phyloP scores from a whole-genome alignment of 2,797 vertebrate species.

The Sebastes taczanowskii region DNA sequence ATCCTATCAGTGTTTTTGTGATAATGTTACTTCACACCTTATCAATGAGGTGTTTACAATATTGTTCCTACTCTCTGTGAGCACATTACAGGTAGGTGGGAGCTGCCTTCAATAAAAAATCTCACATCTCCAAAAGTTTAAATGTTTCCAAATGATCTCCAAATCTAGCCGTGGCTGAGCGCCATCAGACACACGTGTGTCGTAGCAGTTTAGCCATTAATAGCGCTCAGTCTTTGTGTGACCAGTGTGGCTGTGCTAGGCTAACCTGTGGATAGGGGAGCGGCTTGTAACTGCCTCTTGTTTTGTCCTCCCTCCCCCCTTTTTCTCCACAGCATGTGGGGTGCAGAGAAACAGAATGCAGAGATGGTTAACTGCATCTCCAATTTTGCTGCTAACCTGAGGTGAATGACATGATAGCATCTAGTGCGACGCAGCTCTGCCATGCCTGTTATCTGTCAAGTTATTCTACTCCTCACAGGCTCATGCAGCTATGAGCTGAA shows the following conservation, averaged over 20 bases:
- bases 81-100: not conserved
- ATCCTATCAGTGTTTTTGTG: not conserved
- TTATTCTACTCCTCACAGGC: constrained; percentile 6
- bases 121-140: not conserved
- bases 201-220: not conserved
- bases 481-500: not conserved
- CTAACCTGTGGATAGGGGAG: constrained; percentile 42
- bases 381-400: constrained; percentile 84
- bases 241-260: constrained; percentile 11
- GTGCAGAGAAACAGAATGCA: constrained; percentile 83
- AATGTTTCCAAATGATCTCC: not conserved
- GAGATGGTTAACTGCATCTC: constrained; percentile 86
- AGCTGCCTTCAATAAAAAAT: not conserved
- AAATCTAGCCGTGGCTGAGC: not conserved
- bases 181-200: not conserved
- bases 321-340: constrained; percentile 85
- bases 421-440: constrained; percentile 40
- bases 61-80: not conserved
- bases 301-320: constrained; percentile 60
- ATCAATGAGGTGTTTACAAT: not conserved
- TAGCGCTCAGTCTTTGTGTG: constrained; percentile 1
- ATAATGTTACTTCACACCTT: not conserved
- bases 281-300: constrained; percentile 71
- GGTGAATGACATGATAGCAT: constrained; percentile 79
- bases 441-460: constrained; percentile 42